phyloP scores from a whole-genome alignment of 2,888 invertebrate genomes.

The Agrochola circellaris region DNA sequence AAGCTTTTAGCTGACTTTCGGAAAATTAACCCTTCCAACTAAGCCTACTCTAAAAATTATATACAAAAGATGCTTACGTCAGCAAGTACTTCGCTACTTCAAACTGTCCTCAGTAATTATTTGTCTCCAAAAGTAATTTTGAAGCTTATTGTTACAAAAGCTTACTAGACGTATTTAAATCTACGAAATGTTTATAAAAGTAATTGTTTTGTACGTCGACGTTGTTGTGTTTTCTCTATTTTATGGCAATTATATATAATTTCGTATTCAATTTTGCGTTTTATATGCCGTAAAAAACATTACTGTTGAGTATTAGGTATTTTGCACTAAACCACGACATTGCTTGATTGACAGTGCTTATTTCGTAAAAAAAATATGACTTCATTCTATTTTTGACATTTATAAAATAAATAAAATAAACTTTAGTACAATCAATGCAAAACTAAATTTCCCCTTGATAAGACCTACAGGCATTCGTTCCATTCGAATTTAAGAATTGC shows the following conservation, averaged over 20 bases:
- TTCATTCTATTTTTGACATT: background rate
- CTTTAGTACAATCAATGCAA: background rate
- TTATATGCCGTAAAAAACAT: background rate
- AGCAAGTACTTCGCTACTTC: background rate
- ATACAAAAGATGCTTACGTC: constrained; percentile 16
- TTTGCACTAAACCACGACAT: background rate
- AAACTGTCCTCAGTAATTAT: constrained; percentile 9
- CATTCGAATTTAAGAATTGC: background rate
- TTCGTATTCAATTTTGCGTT: background rate
- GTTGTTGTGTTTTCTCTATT: background rate
- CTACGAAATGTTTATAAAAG: constrained; percentile 12
- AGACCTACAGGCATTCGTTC: background rate
- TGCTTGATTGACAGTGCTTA: background rate
- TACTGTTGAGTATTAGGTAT: background rate
- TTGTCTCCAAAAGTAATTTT: constrained; percentile 37
- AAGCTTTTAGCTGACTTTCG: background rate
- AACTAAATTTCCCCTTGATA: background rate
- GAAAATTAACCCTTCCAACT: background rate
- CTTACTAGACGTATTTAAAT: constrained; percentile 27
- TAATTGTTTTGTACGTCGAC: background rate
- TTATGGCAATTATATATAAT: background rate
- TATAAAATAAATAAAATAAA: background rate
- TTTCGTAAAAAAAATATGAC: background rate
- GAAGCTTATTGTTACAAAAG: constrained; percentile 13
- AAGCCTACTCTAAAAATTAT: background rate